Evolutionary conservation across 1,140 invertebrate genomes (phyloP).

Genomic region (Calephelis nemesis): DNA sequence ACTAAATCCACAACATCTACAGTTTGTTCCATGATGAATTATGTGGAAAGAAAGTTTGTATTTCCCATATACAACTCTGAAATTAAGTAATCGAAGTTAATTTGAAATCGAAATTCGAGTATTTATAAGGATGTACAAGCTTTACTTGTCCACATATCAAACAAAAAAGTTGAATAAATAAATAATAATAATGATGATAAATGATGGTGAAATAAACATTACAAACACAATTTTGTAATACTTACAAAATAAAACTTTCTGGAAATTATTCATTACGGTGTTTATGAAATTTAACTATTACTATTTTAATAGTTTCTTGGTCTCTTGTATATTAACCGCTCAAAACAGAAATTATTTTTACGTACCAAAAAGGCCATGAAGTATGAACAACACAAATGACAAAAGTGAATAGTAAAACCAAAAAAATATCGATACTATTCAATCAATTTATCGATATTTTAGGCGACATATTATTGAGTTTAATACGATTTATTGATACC

Average conservation of each 20-base stretch:
- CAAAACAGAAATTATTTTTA: background rate
- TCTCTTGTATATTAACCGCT: background rate
- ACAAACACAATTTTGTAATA: conserved; percentile 1
- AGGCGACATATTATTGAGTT: too few species aligned
- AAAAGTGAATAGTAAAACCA: too few species aligned
- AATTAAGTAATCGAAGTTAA: conserved; percentile 17
- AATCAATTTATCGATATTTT: too few species aligned
- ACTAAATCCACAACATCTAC: conserved; percentile 55
- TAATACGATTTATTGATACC: too few species aligned
- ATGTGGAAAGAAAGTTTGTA: conserved; percentile 45
- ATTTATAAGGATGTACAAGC: conserved; percentile 33
- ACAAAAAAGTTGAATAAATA: background rate
- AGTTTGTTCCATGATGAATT: conserved; percentile 52
- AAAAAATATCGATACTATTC: too few species aligned
- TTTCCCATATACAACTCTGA: conserved; percentile 36
- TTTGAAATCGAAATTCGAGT: background rate
- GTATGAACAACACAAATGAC: too few species aligned
- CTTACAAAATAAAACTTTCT: conserved; percentile 37
- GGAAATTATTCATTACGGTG: conserved; percentile 33
- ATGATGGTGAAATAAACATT: background rate
- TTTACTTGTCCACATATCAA: conserved; percentile 33
- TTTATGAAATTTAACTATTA: background rate
- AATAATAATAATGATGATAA: background rate
- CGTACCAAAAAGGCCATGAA: too few species aligned
- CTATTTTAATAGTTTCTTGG: background rate